Evolutionary conservation across 2,113 vertebrate species (phyloP).

Genomic region (Poicephalus gulielmi): DNA sequence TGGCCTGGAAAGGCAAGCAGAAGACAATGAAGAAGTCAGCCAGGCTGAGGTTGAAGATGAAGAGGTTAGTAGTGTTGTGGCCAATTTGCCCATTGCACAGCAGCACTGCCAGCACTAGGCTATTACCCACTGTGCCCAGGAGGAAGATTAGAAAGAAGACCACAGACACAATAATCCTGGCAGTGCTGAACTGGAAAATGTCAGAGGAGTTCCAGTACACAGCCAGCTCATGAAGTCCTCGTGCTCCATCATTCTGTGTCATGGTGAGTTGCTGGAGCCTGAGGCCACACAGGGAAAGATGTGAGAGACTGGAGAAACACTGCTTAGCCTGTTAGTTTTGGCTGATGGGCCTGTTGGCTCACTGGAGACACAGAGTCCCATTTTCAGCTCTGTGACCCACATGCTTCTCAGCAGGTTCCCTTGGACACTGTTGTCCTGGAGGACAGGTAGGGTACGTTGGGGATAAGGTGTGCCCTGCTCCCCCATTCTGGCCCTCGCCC

Average conservation of each 20-base stretch:
- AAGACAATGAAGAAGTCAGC: conserved; percentile 92
- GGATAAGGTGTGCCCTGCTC: neutral
- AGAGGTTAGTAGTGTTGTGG: conserved; percentile 87
- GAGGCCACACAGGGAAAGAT: neutral
- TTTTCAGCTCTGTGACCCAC: neutral
- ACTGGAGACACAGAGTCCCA: neutral
- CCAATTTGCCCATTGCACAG: conserved; percentile 81
- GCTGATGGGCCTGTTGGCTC: neutral
- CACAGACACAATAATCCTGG: conserved; percentile 84
- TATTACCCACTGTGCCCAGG: conserved; percentile 85
- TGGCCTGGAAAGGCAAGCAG: conserved; percentile 91
- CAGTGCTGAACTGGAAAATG: conserved; percentile 80
- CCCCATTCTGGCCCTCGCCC: neutral
- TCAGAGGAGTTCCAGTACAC: conserved; percentile 77
- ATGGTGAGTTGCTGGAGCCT: neutral
- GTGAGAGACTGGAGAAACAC: neutral
- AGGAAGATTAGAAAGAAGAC: conserved; percentile 89
- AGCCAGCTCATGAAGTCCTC: conserved; percentile 76
- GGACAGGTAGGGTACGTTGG: neutral
- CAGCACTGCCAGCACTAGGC: conserved; percentile 85
- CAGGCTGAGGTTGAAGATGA: conserved; percentile 89
- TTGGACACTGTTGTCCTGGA: neutral
- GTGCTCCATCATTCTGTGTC: conserved; percentile 75
- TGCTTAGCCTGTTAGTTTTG: neutral
- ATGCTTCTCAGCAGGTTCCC: neutral